Evolutionary conservation across 2,113 vertebrate species (phyloP), one percentile per base, ranked within the genome.

Genomic region (Barbus barbus): DNA sequence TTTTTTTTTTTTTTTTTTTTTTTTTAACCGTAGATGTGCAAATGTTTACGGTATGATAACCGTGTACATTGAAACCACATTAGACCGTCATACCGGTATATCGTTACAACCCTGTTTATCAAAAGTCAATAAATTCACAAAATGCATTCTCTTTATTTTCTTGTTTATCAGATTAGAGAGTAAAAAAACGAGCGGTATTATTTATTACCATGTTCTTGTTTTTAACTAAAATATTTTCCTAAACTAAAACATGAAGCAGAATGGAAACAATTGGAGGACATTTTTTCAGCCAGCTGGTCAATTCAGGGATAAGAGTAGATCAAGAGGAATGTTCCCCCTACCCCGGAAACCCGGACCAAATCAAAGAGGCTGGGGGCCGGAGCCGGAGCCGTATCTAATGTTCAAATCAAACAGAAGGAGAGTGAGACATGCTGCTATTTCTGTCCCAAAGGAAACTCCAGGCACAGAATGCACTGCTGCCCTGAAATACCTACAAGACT

Each of bases 401-500:
- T 88, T 82, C 84, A 75, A 86, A 88, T 89, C 86, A 89, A 88
- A 90, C 81, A 81, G 85, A 60, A 82, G 53, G 67, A 83, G 83
- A 24, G 81, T 74, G 65, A 67, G 65, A 85, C 79, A 33, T 7
- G 67, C 36, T 44, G 80, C 87, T 90, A 91, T 89, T 89, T 92
- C 78, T 73, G 88, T 85, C 87, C 26, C 31, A 81, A 69, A 92
- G 89, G 86, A 88, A 91, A 91, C 82, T 88, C 78, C 84, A 80
- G 82, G 89, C 88, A 84, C 51, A 88, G 74, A 87, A 85, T 31
- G 24, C 65, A 69, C 82, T 53, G 31, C 77, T 26, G 83, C 85
- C 83, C 88, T 87, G 86, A 91, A 91, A 91, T 91, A 91, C 86
- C 77, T 87, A 83, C 51, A 78, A 36, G 81, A 65, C 82, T 58